phyloP scores from a whole-genome alignment of 2,113 vertebrate species.

The Gymnarchus niloticus region DNA sequence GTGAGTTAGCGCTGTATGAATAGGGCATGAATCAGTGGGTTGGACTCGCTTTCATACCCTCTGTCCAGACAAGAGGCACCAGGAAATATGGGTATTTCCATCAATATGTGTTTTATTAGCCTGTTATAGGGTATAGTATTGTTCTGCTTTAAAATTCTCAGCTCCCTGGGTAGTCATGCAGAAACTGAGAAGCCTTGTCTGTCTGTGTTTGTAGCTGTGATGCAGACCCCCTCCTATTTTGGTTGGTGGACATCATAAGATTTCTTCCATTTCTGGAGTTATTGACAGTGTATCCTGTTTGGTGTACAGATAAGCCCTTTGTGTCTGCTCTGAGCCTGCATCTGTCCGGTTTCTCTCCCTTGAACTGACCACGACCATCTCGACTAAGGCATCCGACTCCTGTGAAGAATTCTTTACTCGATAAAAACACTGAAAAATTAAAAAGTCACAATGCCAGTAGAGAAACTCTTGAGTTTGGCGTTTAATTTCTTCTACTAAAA shows the following conservation, averaged over 20 bases:
- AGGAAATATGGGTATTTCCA: constrained; percentile 6
- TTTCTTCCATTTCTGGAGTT: constrained; percentile 64
- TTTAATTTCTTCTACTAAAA: not conserved
- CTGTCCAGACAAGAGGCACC: not conserved
- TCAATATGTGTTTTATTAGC: constrained; percentile 1
- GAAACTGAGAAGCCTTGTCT: constrained; percentile 28
- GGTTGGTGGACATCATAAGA: constrained; percentile 37
- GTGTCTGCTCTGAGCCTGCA: constrained; percentile 36
- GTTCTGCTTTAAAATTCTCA: not conserved
- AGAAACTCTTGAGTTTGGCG: not conserved
- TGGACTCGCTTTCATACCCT: not conserved
- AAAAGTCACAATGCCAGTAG: not conserved
- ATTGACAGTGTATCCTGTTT: constrained; percentile 48
- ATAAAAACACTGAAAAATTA: not conserved
- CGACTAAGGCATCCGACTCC: not conserved
- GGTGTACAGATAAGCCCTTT: constrained; percentile 48
- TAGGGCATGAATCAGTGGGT: not conserved
- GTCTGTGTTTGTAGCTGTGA: constrained; percentile 23
- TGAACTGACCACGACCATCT: not conserved
- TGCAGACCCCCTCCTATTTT: constrained; percentile 40
- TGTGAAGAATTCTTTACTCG: constrained; percentile 11
- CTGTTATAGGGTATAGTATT: not conserved
- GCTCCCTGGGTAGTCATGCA: constrained; percentile 8
- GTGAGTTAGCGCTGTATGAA: not conserved
- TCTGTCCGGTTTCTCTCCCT: not conserved